These are phyloP conservation scores for Aramus guarauna DNA, from an alignment of 2,113 vertebrate species.

Conservation along the genomic window DNA sequence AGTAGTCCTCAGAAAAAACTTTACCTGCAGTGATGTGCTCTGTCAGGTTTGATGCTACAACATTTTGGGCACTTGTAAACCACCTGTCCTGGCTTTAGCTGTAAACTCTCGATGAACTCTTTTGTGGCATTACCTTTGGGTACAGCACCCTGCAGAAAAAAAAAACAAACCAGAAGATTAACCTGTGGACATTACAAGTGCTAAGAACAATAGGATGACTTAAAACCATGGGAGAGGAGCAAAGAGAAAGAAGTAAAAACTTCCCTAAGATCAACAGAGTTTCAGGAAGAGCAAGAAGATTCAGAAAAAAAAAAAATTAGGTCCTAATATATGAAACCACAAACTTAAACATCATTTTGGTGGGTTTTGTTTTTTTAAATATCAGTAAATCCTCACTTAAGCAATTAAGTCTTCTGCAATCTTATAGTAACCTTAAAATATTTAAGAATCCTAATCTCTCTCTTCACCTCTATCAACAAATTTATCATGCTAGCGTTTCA, in stretches of 20 bases:
- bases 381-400: not conserved
- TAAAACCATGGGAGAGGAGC: not conserved
- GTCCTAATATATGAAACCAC: not conserved
- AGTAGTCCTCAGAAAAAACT: not conserved
- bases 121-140: constrained; percentile 98
- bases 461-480: not conserved
- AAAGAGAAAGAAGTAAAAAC: not conserved
- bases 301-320: not conserved
- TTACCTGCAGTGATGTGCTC: constrained; percentile 99
- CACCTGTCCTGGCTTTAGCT: constrained; percentile 96
- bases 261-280: not conserved
- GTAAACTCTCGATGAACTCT: constrained; percentile 97
- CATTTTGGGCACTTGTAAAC: constrained; percentile 99
- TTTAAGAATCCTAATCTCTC: not conserved
- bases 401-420: not conserved
- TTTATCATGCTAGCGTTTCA: not conserved
- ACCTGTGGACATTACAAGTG: not conserved
- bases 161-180: not conserved
- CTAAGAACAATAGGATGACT: not conserved
- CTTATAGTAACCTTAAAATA: not conserved
- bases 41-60: constrained; percentile 98
- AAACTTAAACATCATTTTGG: not conserved
- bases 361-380: not conserved
- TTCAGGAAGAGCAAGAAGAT: not conserved
- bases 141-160: constrained; percentile 85